These are phyloP conservation scores for Drosophila tropicalis DNA, from an alignment of 1,140 invertebrate genomes.

Conservation along the genomic window DNA sequence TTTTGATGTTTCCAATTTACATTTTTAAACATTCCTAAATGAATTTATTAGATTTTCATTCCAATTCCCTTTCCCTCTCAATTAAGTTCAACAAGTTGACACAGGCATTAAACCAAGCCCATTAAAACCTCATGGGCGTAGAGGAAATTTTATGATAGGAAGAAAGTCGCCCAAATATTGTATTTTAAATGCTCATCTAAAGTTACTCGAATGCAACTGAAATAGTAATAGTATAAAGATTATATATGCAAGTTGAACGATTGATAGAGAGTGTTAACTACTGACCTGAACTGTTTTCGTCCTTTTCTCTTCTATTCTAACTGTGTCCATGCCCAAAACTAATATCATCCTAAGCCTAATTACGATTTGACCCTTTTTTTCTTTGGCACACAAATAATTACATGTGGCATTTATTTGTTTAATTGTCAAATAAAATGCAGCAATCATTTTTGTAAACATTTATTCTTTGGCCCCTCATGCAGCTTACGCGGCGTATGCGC, in stretches of 20 bases:
- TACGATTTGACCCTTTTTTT: slow-evolving; percentile 59
- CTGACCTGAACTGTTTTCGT: no score
- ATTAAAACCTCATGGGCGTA: not conserved
- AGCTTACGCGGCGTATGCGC: slow-evolving; percentile 63
- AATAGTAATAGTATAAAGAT: no score
- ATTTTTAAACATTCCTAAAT: slow-evolving; percentile 44
- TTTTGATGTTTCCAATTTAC: slow-evolving; percentile 47
- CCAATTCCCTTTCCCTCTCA: slow-evolving; percentile 1
- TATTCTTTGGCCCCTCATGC: slow-evolving; percentile 39
- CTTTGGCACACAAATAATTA: slow-evolving; percentile 51
- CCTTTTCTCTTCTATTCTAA: not conserved
- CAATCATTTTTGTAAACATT: slow-evolving; percentile 68
- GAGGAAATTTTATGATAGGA: not conserved
- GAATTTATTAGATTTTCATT: slow-evolving; percentile 45
- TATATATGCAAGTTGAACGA: no score
- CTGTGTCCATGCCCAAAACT: slow-evolving; percentile 25
- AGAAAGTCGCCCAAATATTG: not conserved
- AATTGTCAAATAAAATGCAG: slow-evolving; percentile 65
- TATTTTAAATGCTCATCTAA: no score
- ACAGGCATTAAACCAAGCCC: slow-evolving; percentile 37
- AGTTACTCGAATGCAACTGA: no score
- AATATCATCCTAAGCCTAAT: slow-evolving; percentile 67
- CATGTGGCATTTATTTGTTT: slow-evolving; percentile 45
- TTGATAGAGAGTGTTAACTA: no score
- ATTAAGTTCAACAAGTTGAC: slow-evolving; percentile 42